Evolutionary conservation across 2,888 invertebrate species (phyloP).

Genomic region (Cynaeus angustus): DNA sequence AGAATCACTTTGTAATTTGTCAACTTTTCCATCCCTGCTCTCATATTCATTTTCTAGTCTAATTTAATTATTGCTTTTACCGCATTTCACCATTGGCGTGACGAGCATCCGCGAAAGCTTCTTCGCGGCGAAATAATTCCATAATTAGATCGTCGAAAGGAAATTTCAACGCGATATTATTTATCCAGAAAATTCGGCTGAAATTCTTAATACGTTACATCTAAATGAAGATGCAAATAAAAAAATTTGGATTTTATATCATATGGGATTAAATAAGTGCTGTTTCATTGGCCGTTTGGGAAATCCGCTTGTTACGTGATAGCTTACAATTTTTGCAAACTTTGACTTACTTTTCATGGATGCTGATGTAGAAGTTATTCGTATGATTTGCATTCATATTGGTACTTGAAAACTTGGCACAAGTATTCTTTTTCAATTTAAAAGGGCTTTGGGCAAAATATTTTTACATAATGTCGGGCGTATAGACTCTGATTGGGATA

Average conservation of each 20-base stretch:
- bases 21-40: not conserved
- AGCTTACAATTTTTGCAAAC: slow-evolving; percentile 3
- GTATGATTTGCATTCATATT: slow-evolving; percentile 49
- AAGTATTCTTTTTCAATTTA: slow-evolving; percentile 51
- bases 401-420: slow-evolving; percentile 39
- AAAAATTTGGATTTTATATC: slow-evolving; percentile 2
- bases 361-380: slow-evolving; percentile 16
- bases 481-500: slow-evolving; percentile 4
- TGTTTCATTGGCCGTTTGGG: slow-evolving; percentile 22
- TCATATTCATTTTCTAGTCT: slow-evolving; percentile 17
- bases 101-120: slow-evolving; percentile 41
- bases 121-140: slow-evolving; percentile 38
- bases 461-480: slow-evolving; percentile 35
- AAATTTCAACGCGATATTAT: slow-evolving; percentile 13
- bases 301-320: slow-evolving; percentile 16
- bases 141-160: slow-evolving; percentile 38
- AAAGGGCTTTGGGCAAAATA: slow-evolving; percentile 47
- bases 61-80: slow-evolving; percentile 35
- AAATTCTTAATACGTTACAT: slow-evolving; percentile 29
- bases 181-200: slow-evolving; percentile 13
- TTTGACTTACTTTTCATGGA: slow-evolving; percentile 24
- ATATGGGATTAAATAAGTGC: slow-evolving; percentile 19
- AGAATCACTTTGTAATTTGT: no score
- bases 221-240: slow-evolving; percentile 7
- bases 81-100: slow-evolving; percentile 21